Conservation (phyloP, 2,113 vertebrate genomes). For the Trogon melanurus region DNA sequence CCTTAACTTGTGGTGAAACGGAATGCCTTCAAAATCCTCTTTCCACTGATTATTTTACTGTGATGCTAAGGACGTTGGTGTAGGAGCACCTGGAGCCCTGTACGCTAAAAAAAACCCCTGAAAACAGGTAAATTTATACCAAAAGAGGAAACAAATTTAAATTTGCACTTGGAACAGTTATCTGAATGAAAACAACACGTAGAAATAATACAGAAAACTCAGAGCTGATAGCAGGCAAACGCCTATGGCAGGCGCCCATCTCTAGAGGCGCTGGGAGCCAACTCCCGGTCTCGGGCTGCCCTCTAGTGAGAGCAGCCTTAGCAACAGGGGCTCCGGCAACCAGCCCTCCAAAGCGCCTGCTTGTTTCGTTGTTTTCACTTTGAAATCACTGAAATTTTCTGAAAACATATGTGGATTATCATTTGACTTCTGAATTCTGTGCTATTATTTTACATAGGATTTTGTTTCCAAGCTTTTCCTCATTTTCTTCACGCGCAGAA, state of each 20-base stretch:
- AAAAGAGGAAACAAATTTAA: not conserved
- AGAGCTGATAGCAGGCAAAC: rapidly evolving
- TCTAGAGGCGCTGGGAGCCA: not conserved
- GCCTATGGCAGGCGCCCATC: too few species aligned
- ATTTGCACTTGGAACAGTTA: not conserved
- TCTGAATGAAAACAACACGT: rapidly evolving
- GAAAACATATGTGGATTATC: not conserved
- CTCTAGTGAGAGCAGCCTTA: constrained; percentile 22
- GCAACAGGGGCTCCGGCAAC: not conserved
- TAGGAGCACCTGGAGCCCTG: not conserved
- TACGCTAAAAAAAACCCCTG: not conserved
- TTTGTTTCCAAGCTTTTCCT: not conserved
- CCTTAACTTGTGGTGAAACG: not conserved
- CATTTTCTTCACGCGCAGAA: not conserved
- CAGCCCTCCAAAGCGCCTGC: not conserved
- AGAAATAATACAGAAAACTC: not conserved
- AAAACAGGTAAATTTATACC: not conserved
- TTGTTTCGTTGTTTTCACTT: rapidly evolving
- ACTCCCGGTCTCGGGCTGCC: constrained; percentile 33
- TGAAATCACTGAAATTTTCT: not conserved
- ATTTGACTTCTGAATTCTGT: not conserved
- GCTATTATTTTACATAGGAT: not conserved
- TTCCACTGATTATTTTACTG: not conserved
- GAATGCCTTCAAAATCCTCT: not conserved
- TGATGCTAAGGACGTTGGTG: not conserved